phyloP scores from a whole-genome alignment of 2,113 vertebrate species.

The Notiomystis cincta region DNA sequence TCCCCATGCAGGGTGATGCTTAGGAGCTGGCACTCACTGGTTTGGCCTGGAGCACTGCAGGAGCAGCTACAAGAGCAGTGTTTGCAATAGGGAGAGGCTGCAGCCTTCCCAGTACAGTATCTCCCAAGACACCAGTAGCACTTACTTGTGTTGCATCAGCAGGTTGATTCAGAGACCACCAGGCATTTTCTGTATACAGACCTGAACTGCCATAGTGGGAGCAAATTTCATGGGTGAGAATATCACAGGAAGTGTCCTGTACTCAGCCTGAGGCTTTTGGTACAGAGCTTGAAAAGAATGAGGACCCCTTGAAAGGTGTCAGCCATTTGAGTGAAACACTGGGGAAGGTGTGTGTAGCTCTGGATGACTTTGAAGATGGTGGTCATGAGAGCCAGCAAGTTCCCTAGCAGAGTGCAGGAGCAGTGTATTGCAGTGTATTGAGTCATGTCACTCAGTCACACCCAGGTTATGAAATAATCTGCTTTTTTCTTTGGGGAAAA shows the following conservation, averaged over 20 bases:
- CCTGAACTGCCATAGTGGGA: accelerated
- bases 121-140: not conserved
- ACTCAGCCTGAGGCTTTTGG: not conserved
- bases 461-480: not conserved
- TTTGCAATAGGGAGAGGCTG: accelerated
- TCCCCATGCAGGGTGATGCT: not conserved
- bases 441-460: not conserved
- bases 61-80: not conserved
- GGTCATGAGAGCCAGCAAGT: not conserved
- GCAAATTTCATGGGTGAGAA: not conserved
- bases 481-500: not conserved
- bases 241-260: not conserved
- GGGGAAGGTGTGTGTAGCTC: not conserved
- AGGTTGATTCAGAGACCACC: not conserved
- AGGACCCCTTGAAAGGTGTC: not conserved
- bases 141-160: not conserved
- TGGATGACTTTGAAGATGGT: not conserved
- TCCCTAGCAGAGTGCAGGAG: not conserved
- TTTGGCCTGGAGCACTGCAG: not conserved
- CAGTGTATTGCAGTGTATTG: not conserved
- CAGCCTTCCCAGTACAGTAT: not conserved
- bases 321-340: not conserved
- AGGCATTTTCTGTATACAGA: accelerated
- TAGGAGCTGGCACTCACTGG: accelerated
- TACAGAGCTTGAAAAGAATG: not conserved